Conservation (phyloP, 2,113 vertebrate genomes). For the Edolisoma coerulescens region DNA sequence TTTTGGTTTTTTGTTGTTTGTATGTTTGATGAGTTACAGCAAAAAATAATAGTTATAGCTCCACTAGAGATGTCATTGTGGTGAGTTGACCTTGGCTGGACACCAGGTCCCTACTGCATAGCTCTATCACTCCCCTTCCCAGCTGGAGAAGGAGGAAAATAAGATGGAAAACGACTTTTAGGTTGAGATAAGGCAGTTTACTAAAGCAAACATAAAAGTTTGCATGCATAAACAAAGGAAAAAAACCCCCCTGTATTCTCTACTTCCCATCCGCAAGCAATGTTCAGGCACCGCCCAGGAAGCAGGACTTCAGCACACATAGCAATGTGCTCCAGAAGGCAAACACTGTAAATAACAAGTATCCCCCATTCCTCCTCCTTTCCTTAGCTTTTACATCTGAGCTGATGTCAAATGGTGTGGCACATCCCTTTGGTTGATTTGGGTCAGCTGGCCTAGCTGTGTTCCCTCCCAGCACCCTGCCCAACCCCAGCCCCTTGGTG, state of each 20-base stretch:
- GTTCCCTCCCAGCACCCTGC: not conserved
- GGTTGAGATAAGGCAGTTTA: not conserved
- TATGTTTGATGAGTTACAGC: not conserved
- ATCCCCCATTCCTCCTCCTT: not conserved
- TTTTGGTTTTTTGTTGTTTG: no score
- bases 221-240: not conserved
- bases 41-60: not conserved
- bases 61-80: not conserved
- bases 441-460: not conserved
- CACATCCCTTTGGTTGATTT: rapidly evolving
- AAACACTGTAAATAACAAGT: not conserved
- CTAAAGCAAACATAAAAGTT: not conserved
- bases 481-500: not conserved
- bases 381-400: not conserved
- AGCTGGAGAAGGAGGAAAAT: not conserved
- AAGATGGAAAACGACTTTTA: not conserved
- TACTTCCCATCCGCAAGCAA: not conserved
- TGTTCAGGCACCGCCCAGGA: not conserved
- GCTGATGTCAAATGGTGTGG: not conserved
- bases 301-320: not conserved
- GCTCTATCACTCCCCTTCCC: not conserved
- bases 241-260: no score
- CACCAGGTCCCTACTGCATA: not conserved
- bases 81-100: not conserved
- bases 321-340: not conserved